A percentile compares a stretch with the other conserved stretches of the same genome.
Evolutionary conservation across 2,797 vertebrate species (phyloP).

Genomic region (Pantherophis vulpinus): DNA sequence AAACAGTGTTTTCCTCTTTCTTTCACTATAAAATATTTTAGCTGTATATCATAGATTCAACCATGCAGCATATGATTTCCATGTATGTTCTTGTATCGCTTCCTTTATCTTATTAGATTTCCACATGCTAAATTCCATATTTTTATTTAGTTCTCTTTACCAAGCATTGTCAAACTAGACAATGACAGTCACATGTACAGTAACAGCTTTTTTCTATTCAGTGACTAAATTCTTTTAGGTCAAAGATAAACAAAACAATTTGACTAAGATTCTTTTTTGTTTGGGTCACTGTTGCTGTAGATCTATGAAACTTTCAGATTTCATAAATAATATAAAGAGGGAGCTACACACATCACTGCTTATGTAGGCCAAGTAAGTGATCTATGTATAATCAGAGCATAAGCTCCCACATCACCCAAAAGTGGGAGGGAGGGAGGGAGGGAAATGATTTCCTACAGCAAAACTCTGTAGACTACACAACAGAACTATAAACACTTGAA

Average conservation of each 20-base stretch:
- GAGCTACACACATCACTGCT: conserved; percentile 17
- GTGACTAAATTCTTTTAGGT: background rate
- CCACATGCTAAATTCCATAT: background rate
- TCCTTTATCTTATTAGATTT: background rate
- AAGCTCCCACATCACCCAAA: background rate
- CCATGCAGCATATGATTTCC: background rate
- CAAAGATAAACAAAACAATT: background rate
- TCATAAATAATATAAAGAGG: conserved; percentile 28
- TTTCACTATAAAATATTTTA: background rate
- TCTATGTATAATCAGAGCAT: conserved; percentile 3
- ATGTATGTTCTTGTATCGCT: background rate
- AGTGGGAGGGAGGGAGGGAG: background rate
- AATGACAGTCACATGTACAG: background rate
- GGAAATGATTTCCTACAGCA: background rate
- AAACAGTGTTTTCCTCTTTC: background rate
- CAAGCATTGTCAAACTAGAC: background rate
- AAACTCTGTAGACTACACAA: background rate
- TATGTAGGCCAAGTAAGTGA: conserved; percentile 19
- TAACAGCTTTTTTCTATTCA: background rate
- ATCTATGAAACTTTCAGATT: conserved; percentile 5
- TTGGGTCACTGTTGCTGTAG: background rate
- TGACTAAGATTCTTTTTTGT: background rate
- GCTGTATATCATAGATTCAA: background rate
- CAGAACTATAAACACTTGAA: background rate
- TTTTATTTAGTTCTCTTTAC: background rate